Evolutionary conservation across 2,797 vertebrate species (phyloP).

Genomic region (Megaceryle alcyon): DNA sequence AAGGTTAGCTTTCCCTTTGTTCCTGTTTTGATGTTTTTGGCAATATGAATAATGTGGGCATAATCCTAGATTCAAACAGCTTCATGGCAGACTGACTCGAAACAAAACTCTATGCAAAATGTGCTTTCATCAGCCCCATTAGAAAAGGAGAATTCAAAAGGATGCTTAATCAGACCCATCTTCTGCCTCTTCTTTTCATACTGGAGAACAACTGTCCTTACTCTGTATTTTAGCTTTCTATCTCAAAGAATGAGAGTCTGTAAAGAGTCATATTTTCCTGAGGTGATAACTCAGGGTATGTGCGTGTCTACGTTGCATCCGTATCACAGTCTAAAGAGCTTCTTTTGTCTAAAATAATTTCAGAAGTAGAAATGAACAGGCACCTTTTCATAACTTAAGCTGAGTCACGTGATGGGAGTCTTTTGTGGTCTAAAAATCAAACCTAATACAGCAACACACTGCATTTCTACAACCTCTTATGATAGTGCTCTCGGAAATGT

Average conservation of each 20-base stretch:
- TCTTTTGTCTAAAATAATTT: constrained; percentile 8
- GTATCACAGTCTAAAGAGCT: background rate
- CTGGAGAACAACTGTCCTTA: background rate
- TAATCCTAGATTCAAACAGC: constrained; percentile 75
- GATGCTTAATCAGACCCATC: constrained; percentile 66
- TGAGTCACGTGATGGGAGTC: background rate
- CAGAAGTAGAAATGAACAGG: background rate
- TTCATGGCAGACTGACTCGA: constrained; percentile 69
- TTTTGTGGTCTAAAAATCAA: constrained; percentile 44
- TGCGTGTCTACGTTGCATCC: background rate
- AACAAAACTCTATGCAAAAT: constrained; percentile 71
- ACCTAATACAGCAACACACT: background rate
- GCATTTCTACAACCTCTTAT: background rate
- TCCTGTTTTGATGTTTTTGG: constrained; percentile 81
- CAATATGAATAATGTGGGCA: constrained; percentile 74
- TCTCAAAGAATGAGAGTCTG: background rate
- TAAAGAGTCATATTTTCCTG: constrained; percentile 21
- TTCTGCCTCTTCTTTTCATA: constrained; percentile 34
- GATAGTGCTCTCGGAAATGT: background rate
- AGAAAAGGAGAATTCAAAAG: constrained; percentile 61
- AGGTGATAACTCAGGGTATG: background rate
- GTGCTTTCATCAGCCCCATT: constrained; percentile 60
- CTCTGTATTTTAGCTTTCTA: constrained; percentile 13
- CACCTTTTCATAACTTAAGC: constrained; percentile 16
- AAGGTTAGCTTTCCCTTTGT: constrained; percentile 81